Evolutionary conservation across 1,140 invertebrate genomes (phyloP).

Genomic region (Drosophila athabasca): DNA sequence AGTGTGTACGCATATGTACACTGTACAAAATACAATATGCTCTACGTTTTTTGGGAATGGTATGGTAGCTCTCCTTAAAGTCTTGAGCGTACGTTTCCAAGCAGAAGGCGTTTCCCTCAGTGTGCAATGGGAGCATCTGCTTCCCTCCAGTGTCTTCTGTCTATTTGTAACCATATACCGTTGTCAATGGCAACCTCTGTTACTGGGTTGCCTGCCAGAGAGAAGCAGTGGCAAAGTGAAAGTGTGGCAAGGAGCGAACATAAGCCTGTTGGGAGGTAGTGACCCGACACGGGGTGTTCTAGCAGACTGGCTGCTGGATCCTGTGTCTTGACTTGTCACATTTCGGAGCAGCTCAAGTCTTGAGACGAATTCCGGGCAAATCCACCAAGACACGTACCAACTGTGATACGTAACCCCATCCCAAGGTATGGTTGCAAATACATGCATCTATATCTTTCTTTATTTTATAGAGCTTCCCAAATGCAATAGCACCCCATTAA

Average conservation of each 20-base stretch:
- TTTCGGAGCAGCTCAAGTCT: slow-evolving; percentile 19
- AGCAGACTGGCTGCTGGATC: background rate
- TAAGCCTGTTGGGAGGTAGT: slow-evolving; percentile 24
- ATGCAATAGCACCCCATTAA: slow-evolving; percentile 20
- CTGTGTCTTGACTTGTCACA: slow-evolving; percentile 8
- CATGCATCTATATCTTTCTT: too few relatives aligned
- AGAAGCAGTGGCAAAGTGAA: background rate
- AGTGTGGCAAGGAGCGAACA: slow-evolving; percentile 3
- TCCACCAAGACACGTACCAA: slow-evolving; percentile 10
- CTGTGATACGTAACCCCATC: slow-evolving; percentile 14
- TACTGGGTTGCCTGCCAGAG: slow-evolving; percentile 24
- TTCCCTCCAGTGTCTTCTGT: background rate
- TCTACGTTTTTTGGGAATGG: too few relatives aligned
- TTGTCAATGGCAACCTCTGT: slow-evolving; percentile 48
- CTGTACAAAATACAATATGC: background rate
- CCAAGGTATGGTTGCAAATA: too few relatives aligned
- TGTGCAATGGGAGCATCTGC: background rate
- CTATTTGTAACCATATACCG: slow-evolving; percentile 37
- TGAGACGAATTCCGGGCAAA: slow-evolving; percentile 28
- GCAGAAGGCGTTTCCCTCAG: background rate
- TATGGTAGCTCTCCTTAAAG: too few relatives aligned
- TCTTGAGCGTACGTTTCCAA: too few relatives aligned
- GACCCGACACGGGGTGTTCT: too few relatives aligned
- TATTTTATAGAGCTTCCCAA: background rate
- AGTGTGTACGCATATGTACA: slow-evolving; percentile 5